Percentiles rank a stretch among this genome's conserved stretches.
These are phyloP conservation scores for Hydroisotoma schaefferi DNA, from an alignment of 2,888 invertebrate species.

Conservation along the genomic window DNA sequence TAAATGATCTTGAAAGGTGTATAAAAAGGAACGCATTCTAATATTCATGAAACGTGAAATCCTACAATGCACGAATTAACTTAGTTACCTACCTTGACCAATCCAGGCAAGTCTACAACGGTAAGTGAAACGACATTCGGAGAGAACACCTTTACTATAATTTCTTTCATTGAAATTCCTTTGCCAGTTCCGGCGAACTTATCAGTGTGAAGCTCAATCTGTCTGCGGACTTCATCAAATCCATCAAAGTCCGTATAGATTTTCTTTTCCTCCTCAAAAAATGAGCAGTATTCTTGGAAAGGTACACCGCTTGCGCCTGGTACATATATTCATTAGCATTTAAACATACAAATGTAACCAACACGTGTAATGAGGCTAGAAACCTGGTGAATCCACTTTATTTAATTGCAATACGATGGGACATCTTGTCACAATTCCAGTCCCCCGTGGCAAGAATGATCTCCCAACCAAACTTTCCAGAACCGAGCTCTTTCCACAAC, in stretches of 20 bases:
- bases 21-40: neutral
- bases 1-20: neutral
- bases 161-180: conserved; percentile 92
- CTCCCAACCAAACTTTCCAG: conserved; percentile 10
- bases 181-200: conserved; percentile 91
- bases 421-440: conserved; percentile 12
- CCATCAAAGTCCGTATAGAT: conserved; percentile 69
- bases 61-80: neutral
- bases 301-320: no score
- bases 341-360: no score
- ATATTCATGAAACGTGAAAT: neutral
- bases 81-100: conserved; percentile 67
- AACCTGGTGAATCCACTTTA: no score
- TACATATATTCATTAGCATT: no score
- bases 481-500: conserved; percentile 12
- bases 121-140: conserved; percentile 85
- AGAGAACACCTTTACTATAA: conserved; percentile 92
- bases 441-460: conserved; percentile 10
- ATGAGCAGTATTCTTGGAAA: no score
- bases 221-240: conserved; percentile 82
- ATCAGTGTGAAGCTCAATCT: conserved; percentile 92
- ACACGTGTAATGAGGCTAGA: no score
- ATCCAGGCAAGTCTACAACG: conserved; percentile 93
- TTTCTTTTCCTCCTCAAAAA: neutral
- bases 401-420: conserved; percentile 8